Percentiles rank a stretch among this genome's conserved stretches.
phyloP scores from a whole-genome alignment of 92 coral and sea anemone genomes.

The Virgularia gustaviana region DNA sequence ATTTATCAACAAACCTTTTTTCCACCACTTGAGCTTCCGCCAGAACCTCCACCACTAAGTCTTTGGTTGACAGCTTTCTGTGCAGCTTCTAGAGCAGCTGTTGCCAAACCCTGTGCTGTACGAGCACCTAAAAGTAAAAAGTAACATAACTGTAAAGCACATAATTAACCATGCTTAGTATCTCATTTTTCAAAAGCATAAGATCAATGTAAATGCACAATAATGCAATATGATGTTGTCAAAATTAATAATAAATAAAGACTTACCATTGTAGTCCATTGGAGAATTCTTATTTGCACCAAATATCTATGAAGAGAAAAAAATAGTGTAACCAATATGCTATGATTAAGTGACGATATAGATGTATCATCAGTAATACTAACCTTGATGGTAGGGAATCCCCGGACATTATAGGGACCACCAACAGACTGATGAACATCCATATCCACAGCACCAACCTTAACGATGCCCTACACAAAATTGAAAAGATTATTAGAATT shows the following conservation, averaged over 20 bases:
- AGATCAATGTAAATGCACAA: not conserved
- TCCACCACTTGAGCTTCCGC: conserved; percentile 66
- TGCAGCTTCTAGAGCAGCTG: conserved; percentile 72
- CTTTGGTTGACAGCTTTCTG: conserved; percentile 70
- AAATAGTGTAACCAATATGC: not conserved
- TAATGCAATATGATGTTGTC: not conserved
- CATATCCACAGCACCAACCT: conserved; percentile 99
- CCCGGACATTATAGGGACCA: conserved; percentile 85
- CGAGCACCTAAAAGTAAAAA: too few relatives aligned
- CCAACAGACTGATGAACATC: conserved; percentile 88
- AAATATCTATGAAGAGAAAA: conserved; percentile 60
- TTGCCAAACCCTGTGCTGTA: conserved; percentile 75
- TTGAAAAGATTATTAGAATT: not conserved
- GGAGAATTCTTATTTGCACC: conserved; percentile 94
- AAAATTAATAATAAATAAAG: not conserved
- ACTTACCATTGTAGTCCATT: conserved; percentile 81
- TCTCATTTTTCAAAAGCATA: too few relatives aligned
- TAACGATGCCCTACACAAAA: conserved; percentile 44
- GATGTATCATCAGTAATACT: not conserved
- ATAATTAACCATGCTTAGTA: too few relatives aligned
- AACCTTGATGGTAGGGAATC: conserved; percentile 97
- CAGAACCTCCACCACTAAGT: conserved; percentile 68
- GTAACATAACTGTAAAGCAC: too few relatives aligned
- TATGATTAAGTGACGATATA: not conserved
- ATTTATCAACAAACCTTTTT: too few relatives aligned